Evolutionary conservation across 2,113 vertebrate genomes (phyloP), one percentile per base, ranked within the genome.

Genomic region (Forbesichthys papilliferus): DNA sequence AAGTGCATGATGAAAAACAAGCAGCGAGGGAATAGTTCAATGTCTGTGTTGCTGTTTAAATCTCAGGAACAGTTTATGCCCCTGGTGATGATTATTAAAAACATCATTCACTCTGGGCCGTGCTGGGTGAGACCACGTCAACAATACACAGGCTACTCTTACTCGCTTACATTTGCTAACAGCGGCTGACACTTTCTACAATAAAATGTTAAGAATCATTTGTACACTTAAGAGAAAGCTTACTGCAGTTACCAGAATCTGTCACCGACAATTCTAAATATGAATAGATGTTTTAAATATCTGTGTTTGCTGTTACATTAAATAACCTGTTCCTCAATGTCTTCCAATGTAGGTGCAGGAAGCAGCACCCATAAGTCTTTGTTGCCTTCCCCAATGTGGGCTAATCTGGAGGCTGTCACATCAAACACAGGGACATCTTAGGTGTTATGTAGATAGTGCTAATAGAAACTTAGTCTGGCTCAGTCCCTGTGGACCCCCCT

Each of bases 361-460:
- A 11, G 51, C 68, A 66, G 56, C 74, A 73, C 69, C 66, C 46
- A 10, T 14, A 49, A 42, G 36, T 73, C 73, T 86, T 84, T 86
- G 84, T 84, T 86, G 83, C 87, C 88, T 80, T 73, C 73, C 79
- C 78, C 89, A 86, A 90, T 88, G 84, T 77, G 81, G 88, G 84
- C 77, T 90, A 86, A 91, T 88, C 86, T 86, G 85, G 82, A 83
- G 63, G 62, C 82, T 79, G 87, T 86, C 88, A 88, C 89, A 90
- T 88, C 89, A 91, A 88, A 90, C 80, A 66, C 73, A 73, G 75
- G 73, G 84, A 90, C 84, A 86, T 89, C 85, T 89, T 83, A 84
- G 84, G 86, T 87, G 81, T 80, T 78, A 88, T 88, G 86, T 78
- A 84, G 84, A 91, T 83, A 77, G 82, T 75, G 75, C 84, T 90